phyloP scores from a whole-genome alignment of 2,113 vertebrate genomes.

The Mustela nigripes region DNA sequence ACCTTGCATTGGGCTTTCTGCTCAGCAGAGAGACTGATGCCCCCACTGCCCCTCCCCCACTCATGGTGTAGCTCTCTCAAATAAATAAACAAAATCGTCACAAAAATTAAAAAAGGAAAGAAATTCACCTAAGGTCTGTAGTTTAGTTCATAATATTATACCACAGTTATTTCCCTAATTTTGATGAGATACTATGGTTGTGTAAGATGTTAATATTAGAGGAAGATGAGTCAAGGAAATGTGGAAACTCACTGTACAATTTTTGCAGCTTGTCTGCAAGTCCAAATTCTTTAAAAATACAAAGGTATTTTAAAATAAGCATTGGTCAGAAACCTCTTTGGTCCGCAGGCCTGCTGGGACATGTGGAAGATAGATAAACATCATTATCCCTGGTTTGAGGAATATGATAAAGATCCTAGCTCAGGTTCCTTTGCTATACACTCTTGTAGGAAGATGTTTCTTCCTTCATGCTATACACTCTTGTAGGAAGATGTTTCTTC shows the following conservation, averaged over 20 bases:
- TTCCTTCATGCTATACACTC: background rate
- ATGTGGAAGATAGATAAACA: background rate
- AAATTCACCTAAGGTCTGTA: background rate
- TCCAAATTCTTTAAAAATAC: conserved; percentile 15
- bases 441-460: background rate
- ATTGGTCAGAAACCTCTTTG: background rate
- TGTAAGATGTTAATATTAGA: background rate
- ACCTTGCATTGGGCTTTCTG: too few species aligned
- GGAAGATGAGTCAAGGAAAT: background rate
- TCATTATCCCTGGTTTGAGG: background rate
- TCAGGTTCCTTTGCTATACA: background rate
- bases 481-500: background rate
- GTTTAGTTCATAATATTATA: background rate
- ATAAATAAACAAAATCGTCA: too few species aligned
- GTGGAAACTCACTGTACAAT: background rate
- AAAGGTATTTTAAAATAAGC: background rate
- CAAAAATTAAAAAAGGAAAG: too few species aligned
- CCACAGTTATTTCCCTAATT: background rate
- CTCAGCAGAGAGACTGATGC: too few species aligned
- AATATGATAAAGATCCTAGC: background rate
- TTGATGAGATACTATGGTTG: background rate
- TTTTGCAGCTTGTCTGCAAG: background rate
- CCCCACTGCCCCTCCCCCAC: too few species aligned
- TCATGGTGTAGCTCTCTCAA: too few species aligned
- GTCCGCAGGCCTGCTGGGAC: background rate